phyloP scores from a whole-genome alignment of 2,113 vertebrate species.

The Prietella phreatophila region DNA sequence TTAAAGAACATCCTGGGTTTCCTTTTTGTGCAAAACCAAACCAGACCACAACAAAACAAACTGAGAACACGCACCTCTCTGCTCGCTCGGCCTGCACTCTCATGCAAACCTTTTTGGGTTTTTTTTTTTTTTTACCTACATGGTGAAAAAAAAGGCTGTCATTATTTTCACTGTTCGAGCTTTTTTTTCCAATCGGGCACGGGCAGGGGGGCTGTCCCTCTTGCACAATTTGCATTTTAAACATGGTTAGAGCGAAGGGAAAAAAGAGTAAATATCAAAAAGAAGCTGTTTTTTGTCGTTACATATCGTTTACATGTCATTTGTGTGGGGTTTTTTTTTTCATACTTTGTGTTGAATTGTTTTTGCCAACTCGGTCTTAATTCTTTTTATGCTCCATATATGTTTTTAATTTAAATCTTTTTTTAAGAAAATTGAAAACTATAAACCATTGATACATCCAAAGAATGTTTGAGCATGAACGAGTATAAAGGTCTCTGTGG shows the following conservation, averaged over 20 bases:
- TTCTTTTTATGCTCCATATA: background rate
- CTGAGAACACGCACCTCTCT: background rate
- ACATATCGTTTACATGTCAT: background rate
- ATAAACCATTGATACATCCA: too few species aligned
- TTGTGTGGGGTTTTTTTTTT: background rate
- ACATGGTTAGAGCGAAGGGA: background rate
- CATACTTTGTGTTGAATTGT: background rate
- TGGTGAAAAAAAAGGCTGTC: background rate
- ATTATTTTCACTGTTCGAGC: background rate
- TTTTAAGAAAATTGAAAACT: too few species aligned
- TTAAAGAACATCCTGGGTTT: background rate
- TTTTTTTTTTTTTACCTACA: background rate
- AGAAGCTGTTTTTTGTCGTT: background rate
- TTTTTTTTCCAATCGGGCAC: background rate
- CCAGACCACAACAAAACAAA: constrained; percentile 17
- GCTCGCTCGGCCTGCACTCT: background rate
- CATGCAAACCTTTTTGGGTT: background rate
- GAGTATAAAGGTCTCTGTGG: too few species aligned
- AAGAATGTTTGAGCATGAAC: too few species aligned
- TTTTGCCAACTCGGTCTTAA: background rate
- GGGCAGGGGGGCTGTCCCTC: background rate
- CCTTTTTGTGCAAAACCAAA: constrained; percentile 13
- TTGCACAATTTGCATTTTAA: background rate
- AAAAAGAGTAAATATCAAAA: background rate
- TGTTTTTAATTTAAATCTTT: background rate